phyloP scores from a whole-genome alignment of 37 sponge, comb jelly and placozoan species.

The Aplysina aerophoba region DNA sequence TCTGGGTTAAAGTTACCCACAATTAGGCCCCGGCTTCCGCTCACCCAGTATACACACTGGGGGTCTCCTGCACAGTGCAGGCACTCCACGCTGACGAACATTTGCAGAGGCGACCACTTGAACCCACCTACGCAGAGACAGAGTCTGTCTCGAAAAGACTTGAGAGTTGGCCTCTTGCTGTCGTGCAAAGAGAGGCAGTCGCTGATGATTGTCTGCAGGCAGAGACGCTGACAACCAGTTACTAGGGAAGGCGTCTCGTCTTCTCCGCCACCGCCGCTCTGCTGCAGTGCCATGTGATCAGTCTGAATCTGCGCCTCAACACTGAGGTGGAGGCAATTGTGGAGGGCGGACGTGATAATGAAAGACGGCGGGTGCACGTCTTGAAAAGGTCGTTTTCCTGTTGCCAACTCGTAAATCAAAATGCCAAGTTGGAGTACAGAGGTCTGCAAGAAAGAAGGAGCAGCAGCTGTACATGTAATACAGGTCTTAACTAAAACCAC shows the following conservation, averaged over 20 bases:
- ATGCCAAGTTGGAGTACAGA: constrained; percentile 66
- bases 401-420: constrained; percentile 78
- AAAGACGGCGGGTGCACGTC: constrained; percentile 49
- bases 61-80: constrained; percentile 52
- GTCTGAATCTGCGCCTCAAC: constrained; percentile 62
- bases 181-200: constrained; percentile 40
- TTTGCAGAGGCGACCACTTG: constrained; percentile 68
- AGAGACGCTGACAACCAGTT: constrained; percentile 71
- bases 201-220: constrained; percentile 69
- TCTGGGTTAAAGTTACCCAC: constrained; percentile 66
- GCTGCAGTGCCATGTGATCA: neutral
- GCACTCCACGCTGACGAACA: constrained; percentile 69
- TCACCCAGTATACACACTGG: constrained; percentile 76
- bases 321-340: constrained; percentile 58
- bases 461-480: neutral
- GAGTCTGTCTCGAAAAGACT: constrained; percentile 44
- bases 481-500: no score
- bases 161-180: constrained; percentile 7
- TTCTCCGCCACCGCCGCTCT: neutral
- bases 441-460: constrained; percentile 36
- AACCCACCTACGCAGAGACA: constrained; percentile 76
- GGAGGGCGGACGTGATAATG: constrained; percentile 49
- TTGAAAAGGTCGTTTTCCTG: constrained; percentile 68
- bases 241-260: neutral
- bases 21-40: constrained; percentile 81